Evolutionary conservation across 2,113 vertebrate species (phyloP), one percentile per base, ranked within the genome.

Genomic region (Sceloporus undulatus): DNA sequence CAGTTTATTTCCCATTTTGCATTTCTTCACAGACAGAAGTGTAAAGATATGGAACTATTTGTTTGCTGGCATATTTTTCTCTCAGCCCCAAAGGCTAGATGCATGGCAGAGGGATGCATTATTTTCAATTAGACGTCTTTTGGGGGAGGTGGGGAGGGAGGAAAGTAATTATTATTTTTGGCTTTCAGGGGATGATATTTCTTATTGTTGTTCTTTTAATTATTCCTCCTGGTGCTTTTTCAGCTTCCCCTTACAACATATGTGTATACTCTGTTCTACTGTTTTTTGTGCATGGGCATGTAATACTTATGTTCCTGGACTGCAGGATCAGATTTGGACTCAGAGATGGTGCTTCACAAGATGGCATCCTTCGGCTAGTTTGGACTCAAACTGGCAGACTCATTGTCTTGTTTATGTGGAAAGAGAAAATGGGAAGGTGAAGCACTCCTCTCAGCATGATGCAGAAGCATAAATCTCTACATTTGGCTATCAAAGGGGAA

Each of bases 221-320:
- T 96, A 95, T 94, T 97, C 95, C 94, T 95, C 90, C 92, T 89
- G 92, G 96, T 95, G 92, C 96, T 96, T 95, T 96, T 96, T 96
- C 94, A 96, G 94, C 95, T 97, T 95, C 95, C 95, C 96, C 94
- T 96, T 97, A 96, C 94, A 95, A 92, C 91, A 92, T 94, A 87
- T 91, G 87, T 88, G 82, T 91, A 89, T 91, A 87, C 92, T 93
- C 93, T 91, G 87, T 80, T 92, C 95, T 90, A 93, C 94, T 91
- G 94, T 89, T 94, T 66, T n/a, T 19, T n/a, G n/a, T 80, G 38
- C 40, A 27, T 81, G 34, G 34, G 29, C 21, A 27, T 81, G 34
- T 62, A 81, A 62, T 29, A 27, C 10, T 3, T 8, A 29, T 11
- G 27, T 9, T 10, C 9, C n/a, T 9, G 7, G 25, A 71, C 25